A percentile compares a stretch with the other conserved stretches of the same genome.
phyloP scores from a whole-genome alignment of 2,797 vertebrate species.

The Lates japonicus region DNA sequence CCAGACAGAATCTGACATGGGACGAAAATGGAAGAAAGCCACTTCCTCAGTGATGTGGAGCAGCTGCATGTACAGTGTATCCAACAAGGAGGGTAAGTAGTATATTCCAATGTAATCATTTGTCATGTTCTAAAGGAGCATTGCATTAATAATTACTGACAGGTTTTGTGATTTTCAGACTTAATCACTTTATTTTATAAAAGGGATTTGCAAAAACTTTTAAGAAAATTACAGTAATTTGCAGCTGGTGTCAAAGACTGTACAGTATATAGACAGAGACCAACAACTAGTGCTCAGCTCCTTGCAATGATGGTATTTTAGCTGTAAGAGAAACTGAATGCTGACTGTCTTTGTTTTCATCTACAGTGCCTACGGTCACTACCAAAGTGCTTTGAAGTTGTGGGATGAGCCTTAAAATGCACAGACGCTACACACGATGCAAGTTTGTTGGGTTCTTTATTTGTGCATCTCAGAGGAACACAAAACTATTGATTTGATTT shows the following conservation, averaged over 20 bases:
- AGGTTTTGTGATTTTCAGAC: not conserved
- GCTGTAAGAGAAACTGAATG: no score
- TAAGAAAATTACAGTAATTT: not conserved
- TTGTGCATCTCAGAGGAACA: slow-evolving; percentile 10
- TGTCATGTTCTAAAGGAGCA: not conserved
- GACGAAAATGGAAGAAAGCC: slow-evolving; percentile 37
- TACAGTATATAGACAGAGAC: not conserved
- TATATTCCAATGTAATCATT: not conserved
- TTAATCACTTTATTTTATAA: not conserved
- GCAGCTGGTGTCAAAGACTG: not conserved
- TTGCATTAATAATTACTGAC: not conserved
- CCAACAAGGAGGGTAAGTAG: not conserved
- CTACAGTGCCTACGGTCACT: not conserved
- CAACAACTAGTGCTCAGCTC: not conserved
- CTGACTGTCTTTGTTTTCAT: not conserved
- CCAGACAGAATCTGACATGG: slow-evolving; percentile 29
- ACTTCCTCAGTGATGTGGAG: not conserved
- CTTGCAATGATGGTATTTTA: no score
- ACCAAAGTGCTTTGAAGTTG: slow-evolving; percentile 8
- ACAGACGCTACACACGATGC: not conserved
- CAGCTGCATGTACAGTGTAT: not conserved
- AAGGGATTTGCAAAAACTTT: not conserved
- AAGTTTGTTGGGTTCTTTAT: not conserved
- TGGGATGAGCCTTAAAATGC: not conserved
- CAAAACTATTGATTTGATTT: slow-evolving; percentile 10